These are phyloP conservation scores for Pachycephus smyrnensis DNA, from an alignment of 2,888 invertebrate species.

Conservation along the genomic window DNA sequence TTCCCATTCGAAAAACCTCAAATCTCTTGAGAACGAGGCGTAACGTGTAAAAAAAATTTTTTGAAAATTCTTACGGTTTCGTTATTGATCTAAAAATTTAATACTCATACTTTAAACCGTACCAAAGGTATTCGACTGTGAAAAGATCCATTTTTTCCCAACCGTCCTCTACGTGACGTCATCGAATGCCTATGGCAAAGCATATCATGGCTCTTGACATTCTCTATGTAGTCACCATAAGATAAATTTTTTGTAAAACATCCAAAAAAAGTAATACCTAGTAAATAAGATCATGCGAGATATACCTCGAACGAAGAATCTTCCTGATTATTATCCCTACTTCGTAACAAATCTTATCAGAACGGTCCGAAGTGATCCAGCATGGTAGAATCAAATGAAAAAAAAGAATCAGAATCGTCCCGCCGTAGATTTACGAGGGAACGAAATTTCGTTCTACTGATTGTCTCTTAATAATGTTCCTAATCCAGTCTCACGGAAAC, in stretches of 20 bases:
- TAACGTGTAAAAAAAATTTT: neutral
- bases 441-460: neutral
- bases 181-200: no score
- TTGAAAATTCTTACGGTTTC: no score
- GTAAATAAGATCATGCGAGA: no score
- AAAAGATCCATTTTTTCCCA: no score
- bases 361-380: neutral
- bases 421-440: neutral
- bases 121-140: no score
- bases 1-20: neutral
- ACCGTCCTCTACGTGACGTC: no score
- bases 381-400: neutral
- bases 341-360: neutral
- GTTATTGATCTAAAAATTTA: no score
- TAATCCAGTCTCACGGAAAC: constrained; percentile 24
- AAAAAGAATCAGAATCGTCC: neutral
- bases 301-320: neutral
- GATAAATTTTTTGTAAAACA: no score
- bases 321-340: neutral
- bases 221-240: no score
- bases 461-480: constrained; percentile 29
- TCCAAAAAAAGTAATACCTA: no score
- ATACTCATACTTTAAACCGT: no score
- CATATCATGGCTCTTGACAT: no score
- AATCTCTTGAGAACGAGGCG: neutral